These are phyloP conservation scores for Achlya flavicornis DNA, from an alignment of 2,888 invertebrate genomes.

Conservation along the genomic window DNA sequence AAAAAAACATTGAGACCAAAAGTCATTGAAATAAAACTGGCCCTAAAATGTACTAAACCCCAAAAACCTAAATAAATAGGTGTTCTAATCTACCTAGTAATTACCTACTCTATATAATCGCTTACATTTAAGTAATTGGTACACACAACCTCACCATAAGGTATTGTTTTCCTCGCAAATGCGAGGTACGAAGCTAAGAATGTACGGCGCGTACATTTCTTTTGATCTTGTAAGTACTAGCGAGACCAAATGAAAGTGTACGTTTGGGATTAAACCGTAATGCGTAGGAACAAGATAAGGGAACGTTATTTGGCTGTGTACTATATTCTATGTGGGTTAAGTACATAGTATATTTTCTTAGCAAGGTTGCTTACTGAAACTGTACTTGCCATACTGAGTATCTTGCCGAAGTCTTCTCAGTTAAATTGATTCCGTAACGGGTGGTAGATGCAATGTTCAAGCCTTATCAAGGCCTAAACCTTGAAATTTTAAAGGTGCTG, in stretches of 20 bases:
- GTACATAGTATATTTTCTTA: not conserved
- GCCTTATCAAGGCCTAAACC: no score
- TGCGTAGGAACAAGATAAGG: not conserved
- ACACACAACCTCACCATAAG: not conserved
- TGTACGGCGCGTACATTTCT: slow-evolving; percentile 9
- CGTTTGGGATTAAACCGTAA: slow-evolving; percentile 24
- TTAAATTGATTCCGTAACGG: no score
- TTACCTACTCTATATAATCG: no score
- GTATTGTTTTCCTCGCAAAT: not conserved
- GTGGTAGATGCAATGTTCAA: no score
- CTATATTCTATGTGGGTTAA: not conserved
- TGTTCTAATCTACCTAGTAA: no score
- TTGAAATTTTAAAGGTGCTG: no score
- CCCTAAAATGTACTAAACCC: no score
- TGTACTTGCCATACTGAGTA: no score
- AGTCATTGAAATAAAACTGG: no score
- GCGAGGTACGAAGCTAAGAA: not conserved
- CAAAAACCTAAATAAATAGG: no score
- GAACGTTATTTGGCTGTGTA: not conserved
- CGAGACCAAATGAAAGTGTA: slow-evolving; percentile 30
- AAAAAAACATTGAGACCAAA: no score
- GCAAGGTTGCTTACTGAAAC: not conserved
- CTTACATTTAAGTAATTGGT: slow-evolving; percentile 1
- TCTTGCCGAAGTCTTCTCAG: no score
- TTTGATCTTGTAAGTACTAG: slow-evolving; percentile 47